Conservation (phyloP, 2,113 vertebrate species). For the Stercorarius parasiticus region DNA sequence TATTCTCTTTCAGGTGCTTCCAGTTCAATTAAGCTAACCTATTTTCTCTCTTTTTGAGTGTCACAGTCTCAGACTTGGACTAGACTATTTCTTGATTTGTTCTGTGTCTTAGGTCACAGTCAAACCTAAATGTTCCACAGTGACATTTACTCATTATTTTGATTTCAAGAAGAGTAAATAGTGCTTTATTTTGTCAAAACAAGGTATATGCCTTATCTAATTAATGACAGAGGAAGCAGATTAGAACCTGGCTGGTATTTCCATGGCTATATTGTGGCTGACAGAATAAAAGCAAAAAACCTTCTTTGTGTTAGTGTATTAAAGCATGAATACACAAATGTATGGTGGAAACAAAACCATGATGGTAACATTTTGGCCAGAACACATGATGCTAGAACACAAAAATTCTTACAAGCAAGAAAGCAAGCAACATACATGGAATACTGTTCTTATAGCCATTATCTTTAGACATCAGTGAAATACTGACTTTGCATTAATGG, state of each 20-base stretch:
- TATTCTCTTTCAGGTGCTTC: not conserved
- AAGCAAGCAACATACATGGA: not conserved
- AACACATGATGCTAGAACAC: not conserved
- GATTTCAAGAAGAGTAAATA: not conserved
- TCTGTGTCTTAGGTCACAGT: not conserved
- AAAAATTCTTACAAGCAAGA: not conserved
- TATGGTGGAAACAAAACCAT: not conserved
- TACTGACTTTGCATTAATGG: not conserved
- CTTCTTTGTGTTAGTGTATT: not conserved
- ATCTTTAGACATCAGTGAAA: not conserved
- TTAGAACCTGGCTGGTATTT: not conserved
- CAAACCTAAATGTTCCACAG: not conserved
- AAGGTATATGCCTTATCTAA: not conserved
- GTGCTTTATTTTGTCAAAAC: not conserved
- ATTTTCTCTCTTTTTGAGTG: not conserved
- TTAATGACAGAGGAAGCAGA: not conserved
- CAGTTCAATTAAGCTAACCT: not conserved
- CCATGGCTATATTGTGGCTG: not conserved
- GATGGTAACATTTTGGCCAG: not conserved
- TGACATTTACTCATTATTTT: not conserved
- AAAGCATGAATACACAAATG: not conserved
- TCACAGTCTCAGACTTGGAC: not conserved
- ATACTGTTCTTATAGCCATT: not conserved
- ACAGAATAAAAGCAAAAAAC: not conserved
- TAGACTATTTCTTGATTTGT: not conserved